Evolutionary conservation across 1,140 invertebrate genomes (phyloP).

Genomic region (Ostrea edulis): DNA sequence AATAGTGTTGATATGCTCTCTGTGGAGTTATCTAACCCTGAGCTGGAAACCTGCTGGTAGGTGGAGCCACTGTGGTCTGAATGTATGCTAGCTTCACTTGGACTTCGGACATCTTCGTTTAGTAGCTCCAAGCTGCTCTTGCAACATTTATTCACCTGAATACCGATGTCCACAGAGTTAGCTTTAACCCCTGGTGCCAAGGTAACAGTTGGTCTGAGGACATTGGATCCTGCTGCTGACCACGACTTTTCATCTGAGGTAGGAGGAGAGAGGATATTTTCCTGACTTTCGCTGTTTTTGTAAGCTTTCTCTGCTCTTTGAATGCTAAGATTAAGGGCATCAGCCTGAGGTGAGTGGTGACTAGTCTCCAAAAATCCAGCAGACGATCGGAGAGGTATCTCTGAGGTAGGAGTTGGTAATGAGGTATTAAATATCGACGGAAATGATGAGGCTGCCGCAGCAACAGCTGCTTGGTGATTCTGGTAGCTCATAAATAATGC

Average conservation of each 20-base stretch:
- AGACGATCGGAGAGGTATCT: conserved; percentile 56
- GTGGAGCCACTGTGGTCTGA: conserved; percentile 52
- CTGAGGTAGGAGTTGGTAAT: conserved; percentile 65
- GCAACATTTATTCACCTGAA: conserved; percentile 72
- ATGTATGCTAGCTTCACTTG: conserved; percentile 54
- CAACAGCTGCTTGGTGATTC: conserved; percentile 56
- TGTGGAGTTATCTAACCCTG: conserved; percentile 61
- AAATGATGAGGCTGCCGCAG: conserved; percentile 59
- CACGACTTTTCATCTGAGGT: conserved; percentile 60
- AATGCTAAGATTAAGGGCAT: conserved; percentile 73
- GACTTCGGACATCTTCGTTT: conserved; percentile 48
- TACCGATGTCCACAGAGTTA: conserved; percentile 59
- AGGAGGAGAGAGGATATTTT: conserved; percentile 58
- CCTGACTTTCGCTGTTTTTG: conserved; percentile 52
- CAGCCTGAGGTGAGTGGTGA: conserved; percentile 66
- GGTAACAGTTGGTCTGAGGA: conserved; percentile 26
- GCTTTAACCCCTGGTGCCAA: conserved; percentile 4
- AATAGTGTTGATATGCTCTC: conserved; percentile 69
- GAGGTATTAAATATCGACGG: conserved; percentile 64
- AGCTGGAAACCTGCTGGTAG: conserved; percentile 50
- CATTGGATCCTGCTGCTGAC: conserved; percentile 60
- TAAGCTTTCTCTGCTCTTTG: conserved; percentile 51
- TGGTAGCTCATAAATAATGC: conserved; percentile 58
- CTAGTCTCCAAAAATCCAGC: conserved; percentile 57
- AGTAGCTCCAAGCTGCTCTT: conserved; percentile 41